phyloP scores from a whole-genome alignment of 37 sponge, comb jelly and placozoan species.

The Corticium candelabrum region DNA sequence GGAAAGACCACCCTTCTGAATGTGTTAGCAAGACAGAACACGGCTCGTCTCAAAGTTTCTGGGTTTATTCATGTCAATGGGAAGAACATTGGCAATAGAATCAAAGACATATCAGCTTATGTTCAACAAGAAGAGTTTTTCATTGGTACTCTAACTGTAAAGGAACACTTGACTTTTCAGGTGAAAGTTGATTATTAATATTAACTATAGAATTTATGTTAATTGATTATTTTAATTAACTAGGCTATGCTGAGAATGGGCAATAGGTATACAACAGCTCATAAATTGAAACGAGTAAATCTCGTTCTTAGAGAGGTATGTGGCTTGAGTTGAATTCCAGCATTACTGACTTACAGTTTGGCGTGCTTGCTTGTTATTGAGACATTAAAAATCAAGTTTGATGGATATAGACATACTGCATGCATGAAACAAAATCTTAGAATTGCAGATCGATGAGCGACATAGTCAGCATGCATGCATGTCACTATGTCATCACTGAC shows the following conservation, averaged over 20 bases:
- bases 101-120: constrained; percentile 27
- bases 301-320: neutral
- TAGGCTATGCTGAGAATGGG: neutral
- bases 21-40: neutral
- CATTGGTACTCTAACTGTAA: constrained; percentile 37
- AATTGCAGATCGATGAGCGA: too few relatives aligned
- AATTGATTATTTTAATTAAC: neutral
- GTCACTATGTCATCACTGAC: too few relatives aligned
- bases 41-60: neutral
- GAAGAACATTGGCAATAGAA: neutral
- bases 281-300: neutral
- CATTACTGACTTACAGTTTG: too few relatives aligned
- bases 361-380: too few relatives aligned
- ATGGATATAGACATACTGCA: too few relatives aligned
- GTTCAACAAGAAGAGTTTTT: constrained; percentile 53
- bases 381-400: too few relatives aligned
- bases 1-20: constrained; percentile 8
- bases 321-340: too few relatives aligned
- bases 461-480: too few relatives aligned
- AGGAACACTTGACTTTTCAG: constrained; percentile 34
- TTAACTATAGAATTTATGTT: neutral
- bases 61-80: neutral
- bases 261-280: neutral
- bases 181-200: too few relatives aligned
- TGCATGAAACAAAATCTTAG: too few relatives aligned